Evolutionary conservation across 2,888 invertebrate species (phyloP), one percentile per base, ranked within the genome.

Genomic region (Zelleria hepariella): DNA sequence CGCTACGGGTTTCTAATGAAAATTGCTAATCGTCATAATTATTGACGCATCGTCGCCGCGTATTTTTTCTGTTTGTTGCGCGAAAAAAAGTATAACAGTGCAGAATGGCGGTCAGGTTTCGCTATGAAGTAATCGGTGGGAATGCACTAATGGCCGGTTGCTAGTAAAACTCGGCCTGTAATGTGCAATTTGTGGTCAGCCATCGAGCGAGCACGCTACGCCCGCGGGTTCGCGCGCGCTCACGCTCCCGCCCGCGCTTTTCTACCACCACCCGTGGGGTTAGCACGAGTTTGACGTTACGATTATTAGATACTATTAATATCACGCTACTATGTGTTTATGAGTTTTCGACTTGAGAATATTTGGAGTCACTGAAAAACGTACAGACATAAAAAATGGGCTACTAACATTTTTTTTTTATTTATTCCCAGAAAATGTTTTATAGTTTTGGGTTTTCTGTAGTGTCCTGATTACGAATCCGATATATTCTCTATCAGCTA

Each of bases 111-210:
- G 57, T 47, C 56, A 53, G 78, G 76, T 80, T 81, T 80, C 78
- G 78, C 74, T 80, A 76, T 84, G 80, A 79, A 78, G 82, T 85
- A 86, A 85, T 86, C 78, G 74, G 72, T 73, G 80, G 77, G 83
- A 80, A 84, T 86, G 86, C 80, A 80, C 77, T 86, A 85, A 85
- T 85, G 79, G 78, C 70, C 73, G 77, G 78, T 83, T 84, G 82
- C 83, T 79, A 70, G 68, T 73, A 73, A 77, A 78, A 53, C 49
- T 54, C 77, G 74, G 75, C 80, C 76, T 81, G 78, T 82, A 86
- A 85, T 84, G 76, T 78, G 81, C 83, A 85, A 87, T 85, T 86
- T 84, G 79, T 78, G 75, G 72, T 73, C 77, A 72, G 70, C 71
- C 76, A 78, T 74, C 72, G 73, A 71, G 68, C 72, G 76, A 78